Conservation (phyloP, 2,113 vertebrate species). For the Aleadryas rufinucha region DNA sequence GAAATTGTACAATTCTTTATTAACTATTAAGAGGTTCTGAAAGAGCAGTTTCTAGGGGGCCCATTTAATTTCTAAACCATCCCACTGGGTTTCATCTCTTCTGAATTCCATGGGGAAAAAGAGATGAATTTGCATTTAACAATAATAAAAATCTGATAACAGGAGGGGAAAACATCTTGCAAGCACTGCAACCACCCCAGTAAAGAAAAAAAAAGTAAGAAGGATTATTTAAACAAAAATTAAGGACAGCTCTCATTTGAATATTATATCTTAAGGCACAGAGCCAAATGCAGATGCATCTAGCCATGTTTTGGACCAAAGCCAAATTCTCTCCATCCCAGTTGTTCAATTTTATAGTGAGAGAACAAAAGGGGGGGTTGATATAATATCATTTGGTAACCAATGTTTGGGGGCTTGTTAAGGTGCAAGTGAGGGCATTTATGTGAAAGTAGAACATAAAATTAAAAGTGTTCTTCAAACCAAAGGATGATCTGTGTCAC, state of each 20-base stretch:
- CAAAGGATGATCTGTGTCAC: background rate
- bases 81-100: background rate
- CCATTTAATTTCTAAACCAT: constrained; percentile 1
- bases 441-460: constrained; percentile 40
- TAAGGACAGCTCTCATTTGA: constrained; percentile 75
- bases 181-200: background rate
- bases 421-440: constrained; percentile 57
- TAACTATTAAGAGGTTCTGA: background rate
- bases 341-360: constrained; percentile 72
- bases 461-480: constrained; percentile 44
- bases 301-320: constrained; percentile 66
- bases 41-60: background rate
- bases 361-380: constrained; percentile 52
- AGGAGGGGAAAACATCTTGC: background rate
- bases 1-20: background rate
- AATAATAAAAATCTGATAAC: background rate
- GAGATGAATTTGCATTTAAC: background rate
- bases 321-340: constrained; percentile 68
- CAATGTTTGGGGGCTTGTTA: constrained; percentile 70
- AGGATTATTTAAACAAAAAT: constrained; percentile 74
- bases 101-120: background rate
- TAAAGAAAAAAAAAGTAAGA: background rate
- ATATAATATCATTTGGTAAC: constrained; percentile 54
- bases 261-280: constrained; percentile 77
- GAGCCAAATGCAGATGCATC: constrained; percentile 70